Evolutionary conservation across 2,797 vertebrate genomes (phyloP).

Genomic region (Typhlichthys subterraneus): DNA sequence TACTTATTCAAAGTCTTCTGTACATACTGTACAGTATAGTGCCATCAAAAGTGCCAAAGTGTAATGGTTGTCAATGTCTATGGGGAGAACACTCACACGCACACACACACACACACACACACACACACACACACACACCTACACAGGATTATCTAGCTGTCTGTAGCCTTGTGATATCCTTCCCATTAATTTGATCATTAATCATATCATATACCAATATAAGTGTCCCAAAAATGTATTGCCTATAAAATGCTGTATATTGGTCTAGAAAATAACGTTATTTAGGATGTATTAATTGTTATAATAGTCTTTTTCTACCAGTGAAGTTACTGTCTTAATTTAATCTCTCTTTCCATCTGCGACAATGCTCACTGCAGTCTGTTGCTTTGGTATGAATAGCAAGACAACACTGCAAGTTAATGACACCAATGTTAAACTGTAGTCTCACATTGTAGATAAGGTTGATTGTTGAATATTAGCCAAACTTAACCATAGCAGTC

Average conservation of each 20-base stretch:
- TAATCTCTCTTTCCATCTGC: slow-evolving; percentile 59
- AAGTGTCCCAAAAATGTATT: slow-evolving; percentile 64
- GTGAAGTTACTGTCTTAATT: slow-evolving; percentile 65
- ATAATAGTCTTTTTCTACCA: slow-evolving; percentile 68
- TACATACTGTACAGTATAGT: slow-evolving; percentile 61
- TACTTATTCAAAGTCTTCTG: slow-evolving; percentile 62
- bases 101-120: slow-evolving; percentile 20
- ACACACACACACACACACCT: slow-evolving; percentile 25
- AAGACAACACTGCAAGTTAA: slow-evolving; percentile 51
- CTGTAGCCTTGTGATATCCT: slow-evolving; percentile 73
- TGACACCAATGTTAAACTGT: slow-evolving; percentile 50
- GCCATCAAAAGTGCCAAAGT: slow-evolving; percentile 77
- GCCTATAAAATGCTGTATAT: slow-evolving; percentile 73
- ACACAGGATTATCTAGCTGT: slow-evolving; percentile 43
- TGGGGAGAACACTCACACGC: slow-evolving; percentile 27
- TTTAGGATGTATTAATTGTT: slow-evolving; percentile 77
- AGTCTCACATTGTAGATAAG: slow-evolving; percentile 52
- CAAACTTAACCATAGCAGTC: slow-evolving; percentile 52
- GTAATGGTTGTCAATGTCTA: slow-evolving; percentile 65
- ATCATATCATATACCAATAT: slow-evolving; percentile 59
- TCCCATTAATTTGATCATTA: slow-evolving; percentile 51
- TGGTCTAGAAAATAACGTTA: slow-evolving; percentile 68
- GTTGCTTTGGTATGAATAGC: slow-evolving; percentile 61
- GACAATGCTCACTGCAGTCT: slow-evolving; percentile 55
- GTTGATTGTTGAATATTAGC: slow-evolving; percentile 44